Base-by-base conservation (phyloP, 2,113 vertebrate genomes). In the Pelusios castaneus region DNA sequence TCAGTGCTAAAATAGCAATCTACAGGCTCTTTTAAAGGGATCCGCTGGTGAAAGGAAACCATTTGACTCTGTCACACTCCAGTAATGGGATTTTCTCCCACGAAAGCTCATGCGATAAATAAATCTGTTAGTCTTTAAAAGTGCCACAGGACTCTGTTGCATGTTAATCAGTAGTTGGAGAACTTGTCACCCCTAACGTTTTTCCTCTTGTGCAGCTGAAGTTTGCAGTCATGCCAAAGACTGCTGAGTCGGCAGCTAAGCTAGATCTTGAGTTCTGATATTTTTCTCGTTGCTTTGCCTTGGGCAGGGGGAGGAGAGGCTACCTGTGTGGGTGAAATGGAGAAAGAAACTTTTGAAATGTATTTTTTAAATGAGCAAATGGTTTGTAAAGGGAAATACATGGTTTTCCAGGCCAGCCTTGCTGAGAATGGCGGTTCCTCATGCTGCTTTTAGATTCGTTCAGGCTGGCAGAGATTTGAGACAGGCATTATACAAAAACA, bases 181-280 rank as follows among this genome's bases (percentile, higher is more conserved):
- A 90, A 54, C 89, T 77, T 52, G 2, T 77, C 81, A 70, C 89
- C 80, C 80, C n/a, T 86, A 87, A 75, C 87, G 92, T 91, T 86
- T 52, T 58, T 94, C 82, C 82, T 24, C 75, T 67, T 0, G 19
- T 87, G 90, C 78, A 38, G 78, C 45, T 91, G 73, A 38, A 56
- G 87, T 77, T 78, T 83, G 82, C 67, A 87, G 4, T 87, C 1
- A 0, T 92, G 85, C 94, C 95, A 91, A 89, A 95, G 82, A 51
- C 76, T 89, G n/a, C 82, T 96, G 81, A 55, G 27, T 4, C 96
- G 93, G 82, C 91, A 91, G 95, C 93, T 78, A 85, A 93, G 88
- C 10, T 78, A 96, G 77, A 90, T 90, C 85, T 91, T 25, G 24
- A 89, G 24, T 84, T 86, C 78, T 60, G 85, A n/a, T 88, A 19